Conservation (phyloP, 2,888 invertebrate species). For the Pandemis cinnamomeana region DNA sequence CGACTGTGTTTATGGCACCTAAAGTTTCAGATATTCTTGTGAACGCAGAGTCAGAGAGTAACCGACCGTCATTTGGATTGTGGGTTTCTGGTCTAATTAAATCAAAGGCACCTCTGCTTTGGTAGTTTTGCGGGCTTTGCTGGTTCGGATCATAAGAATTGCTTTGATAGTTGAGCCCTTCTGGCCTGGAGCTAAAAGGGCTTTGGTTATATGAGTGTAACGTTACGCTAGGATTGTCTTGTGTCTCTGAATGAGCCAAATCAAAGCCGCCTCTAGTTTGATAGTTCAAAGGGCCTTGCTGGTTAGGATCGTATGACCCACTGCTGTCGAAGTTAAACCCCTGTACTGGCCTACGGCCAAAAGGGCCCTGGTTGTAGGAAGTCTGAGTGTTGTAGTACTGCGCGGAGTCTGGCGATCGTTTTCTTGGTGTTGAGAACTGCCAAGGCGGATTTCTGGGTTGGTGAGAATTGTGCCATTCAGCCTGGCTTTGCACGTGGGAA, state of each 20-base stretch:
- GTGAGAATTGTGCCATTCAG: slow-evolving; percentile 63
- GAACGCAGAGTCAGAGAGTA: slow-evolving; percentile 86
- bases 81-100: slow-evolving; percentile 59
- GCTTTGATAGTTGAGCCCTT: slow-evolving; percentile 41
- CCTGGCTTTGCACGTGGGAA: slow-evolving; percentile 62
- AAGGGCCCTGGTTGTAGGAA: slow-evolving; percentile 41
- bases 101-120: slow-evolving; percentile 61
- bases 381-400: slow-evolving; percentile 48
- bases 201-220: slow-evolving; percentile 38
- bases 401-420: slow-evolving; percentile 70
- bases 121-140: slow-evolving; percentile 56
- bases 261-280: slow-evolving; percentile 33
- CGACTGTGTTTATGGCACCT: slow-evolving; percentile 94
- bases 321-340: slow-evolving; percentile 43
- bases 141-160: slow-evolving; percentile 41
- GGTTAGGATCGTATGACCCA: slow-evolving; percentile 38
- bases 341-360: slow-evolving; percentile 44
- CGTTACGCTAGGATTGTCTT: slow-evolving; percentile 46
- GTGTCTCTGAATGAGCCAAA: slow-evolving; percentile 15
- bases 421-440: slow-evolving; percentile 74
- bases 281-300: slow-evolving; percentile 8
- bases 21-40: slow-evolving; percentile 86
- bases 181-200: slow-evolving; percentile 44
- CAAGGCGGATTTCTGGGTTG: slow-evolving; percentile 71
- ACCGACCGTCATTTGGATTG: slow-evolving; percentile 74